Evolutionary conservation across 1,140 invertebrate genomes (phyloP).

Genomic region (Drosophila tropicalis): DNA sequence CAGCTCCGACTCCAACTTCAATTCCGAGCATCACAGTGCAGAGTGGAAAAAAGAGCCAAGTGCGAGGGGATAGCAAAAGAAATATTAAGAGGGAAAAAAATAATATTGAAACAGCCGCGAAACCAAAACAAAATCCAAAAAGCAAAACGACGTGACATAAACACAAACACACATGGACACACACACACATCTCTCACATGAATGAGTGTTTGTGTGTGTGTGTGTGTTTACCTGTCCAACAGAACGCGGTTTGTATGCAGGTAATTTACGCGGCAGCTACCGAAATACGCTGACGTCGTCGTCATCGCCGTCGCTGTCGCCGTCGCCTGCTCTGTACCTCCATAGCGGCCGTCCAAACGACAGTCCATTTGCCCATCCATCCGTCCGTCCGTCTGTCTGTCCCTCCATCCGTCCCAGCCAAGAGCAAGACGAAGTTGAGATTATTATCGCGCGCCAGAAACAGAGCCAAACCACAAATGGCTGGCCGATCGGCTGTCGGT

Average conservation of each 20-base stretch:
- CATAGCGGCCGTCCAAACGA: slow-evolving; percentile 6
- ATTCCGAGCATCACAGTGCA: slow-evolving; percentile 1
- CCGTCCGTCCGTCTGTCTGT: slow-evolving; percentile 2
- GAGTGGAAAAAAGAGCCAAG: not conserved
- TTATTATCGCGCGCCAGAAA: slow-evolving; percentile 82
- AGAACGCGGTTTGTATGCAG: slow-evolving; percentile 72
- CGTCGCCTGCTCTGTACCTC: slow-evolving; percentile 15
- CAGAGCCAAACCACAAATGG: slow-evolving; percentile 53
- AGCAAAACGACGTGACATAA: slow-evolving; percentile 74
- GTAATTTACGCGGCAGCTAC: slow-evolving; percentile 83
- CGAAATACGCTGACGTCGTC: slow-evolving; percentile 76
- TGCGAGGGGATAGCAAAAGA: not conserved
- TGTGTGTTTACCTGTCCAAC: slow-evolving; percentile 69
- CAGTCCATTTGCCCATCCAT: not conserved
- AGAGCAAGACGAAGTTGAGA: slow-evolving; percentile 63
- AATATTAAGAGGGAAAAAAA: slow-evolving; percentile 44
- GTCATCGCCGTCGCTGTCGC: slow-evolving; percentile 18
- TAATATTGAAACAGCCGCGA: slow-evolving; percentile 52
- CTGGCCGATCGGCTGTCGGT: slow-evolving; percentile 36
- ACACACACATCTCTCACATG: slow-evolving; percentile 19
- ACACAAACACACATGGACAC: slow-evolving; percentile 35
- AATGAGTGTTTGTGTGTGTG: slow-evolving; percentile 16
- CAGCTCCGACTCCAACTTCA: not conserved
- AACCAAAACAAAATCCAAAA: slow-evolving; percentile 63
- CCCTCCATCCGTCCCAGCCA: slow-evolving; percentile 33